These are phyloP conservation scores for Xestia ashworthii DNA, from an alignment of 2,888 invertebrate genomes.

Conservation along the genomic window DNA sequence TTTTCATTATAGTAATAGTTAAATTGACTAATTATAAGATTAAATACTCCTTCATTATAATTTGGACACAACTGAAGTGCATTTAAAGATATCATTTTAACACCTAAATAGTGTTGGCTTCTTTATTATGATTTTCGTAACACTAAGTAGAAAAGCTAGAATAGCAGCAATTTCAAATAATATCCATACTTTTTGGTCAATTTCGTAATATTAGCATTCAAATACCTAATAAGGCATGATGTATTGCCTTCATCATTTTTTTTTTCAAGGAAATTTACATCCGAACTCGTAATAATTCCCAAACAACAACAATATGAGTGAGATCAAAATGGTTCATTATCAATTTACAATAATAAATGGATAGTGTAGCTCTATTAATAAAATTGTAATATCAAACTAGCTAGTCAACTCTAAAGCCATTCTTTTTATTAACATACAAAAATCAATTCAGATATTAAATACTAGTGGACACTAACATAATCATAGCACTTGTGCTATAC, in stretches of 20 bases:
- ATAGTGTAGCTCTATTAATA: constrained; percentile 67
- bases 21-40: constrained; percentile 87
- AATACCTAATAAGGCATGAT: constrained; percentile 81
- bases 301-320: constrained; percentile 82
- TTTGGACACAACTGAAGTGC: constrained; percentile 84
- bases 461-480: constrained; percentile 72
- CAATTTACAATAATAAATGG: constrained; percentile 74
- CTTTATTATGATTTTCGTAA: constrained; percentile 74
- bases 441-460: constrained; percentile 62
- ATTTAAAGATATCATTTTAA: constrained; percentile 68
- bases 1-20: constrained; percentile 77
- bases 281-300: constrained; percentile 67
- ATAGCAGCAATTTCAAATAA: constrained; percentile 79
- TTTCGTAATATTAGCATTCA: constrained; percentile 79
- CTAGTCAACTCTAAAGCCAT: constrained; percentile 70
- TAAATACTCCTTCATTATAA: constrained; percentile 78
- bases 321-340: constrained; percentile 84
- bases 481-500: constrained; percentile 66
- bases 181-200: constrained; percentile 82
- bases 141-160: constrained; percentile 82
- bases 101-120: constrained; percentile 72
- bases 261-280: constrained; percentile 76
- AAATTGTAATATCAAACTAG: constrained; percentile 67
- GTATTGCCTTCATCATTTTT: constrained; percentile 78
- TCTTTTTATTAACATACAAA: constrained; percentile 70